Conservation (phyloP, 2,113 vertebrate genomes). For the Pseudorasbora parva region DNA sequence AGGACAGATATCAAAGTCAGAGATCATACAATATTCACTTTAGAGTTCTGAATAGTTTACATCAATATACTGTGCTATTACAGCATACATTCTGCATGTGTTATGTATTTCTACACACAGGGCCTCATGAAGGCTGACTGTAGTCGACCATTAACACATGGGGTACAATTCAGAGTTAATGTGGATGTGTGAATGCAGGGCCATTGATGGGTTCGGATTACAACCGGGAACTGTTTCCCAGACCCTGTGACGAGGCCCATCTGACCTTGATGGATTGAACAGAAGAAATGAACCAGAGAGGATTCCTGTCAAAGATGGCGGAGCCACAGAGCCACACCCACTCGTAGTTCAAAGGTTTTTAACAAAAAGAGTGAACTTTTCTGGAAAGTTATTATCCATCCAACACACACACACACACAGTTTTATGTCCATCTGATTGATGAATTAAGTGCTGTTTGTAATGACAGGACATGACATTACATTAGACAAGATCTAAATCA, state of each 20-base stretch:
- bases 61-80: neutral
- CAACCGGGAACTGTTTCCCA: neutral
- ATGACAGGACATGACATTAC: no score
- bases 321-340: no score
- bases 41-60: neutral
- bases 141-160: neutral
- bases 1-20: constrained; percentile 23
- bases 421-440: no score
- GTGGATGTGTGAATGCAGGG: neutral
- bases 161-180: neutral
- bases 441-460: no score
- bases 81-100: neutral
- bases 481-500: neutral
- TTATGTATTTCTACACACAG: neutral
- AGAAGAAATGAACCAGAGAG: no score
- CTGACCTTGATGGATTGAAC: no score
- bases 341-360: no score
- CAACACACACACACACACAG: no score
- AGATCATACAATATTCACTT: neutral
- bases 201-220: neutral
- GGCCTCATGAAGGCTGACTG: neutral
- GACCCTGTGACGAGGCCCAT: no score
- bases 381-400: no score
- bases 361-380: no score
- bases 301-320: no score